Base-by-base conservation (phyloP, 2,888 invertebrate genomes). In the Eustalomyia histrio region DNA sequence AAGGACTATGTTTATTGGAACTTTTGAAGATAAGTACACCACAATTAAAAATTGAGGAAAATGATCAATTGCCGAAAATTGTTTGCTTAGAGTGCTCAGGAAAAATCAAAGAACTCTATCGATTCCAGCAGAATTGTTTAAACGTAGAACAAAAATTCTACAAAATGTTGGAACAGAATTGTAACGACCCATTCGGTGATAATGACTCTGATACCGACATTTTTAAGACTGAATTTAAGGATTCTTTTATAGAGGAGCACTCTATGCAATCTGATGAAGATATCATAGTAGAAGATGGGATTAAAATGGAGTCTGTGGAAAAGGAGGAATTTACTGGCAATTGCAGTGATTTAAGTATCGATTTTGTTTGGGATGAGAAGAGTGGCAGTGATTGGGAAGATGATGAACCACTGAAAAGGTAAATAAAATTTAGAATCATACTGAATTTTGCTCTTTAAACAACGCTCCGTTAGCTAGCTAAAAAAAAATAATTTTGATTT, bases 301-400 rank as follows among this genome's bases (percentile, higher is more conserved):
- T 69, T 53, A 47, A 47, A 47, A 47, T 47, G 14, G 43, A 47
- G 43, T n/a, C 43, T 1, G 39, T 14, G 43, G n/a, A 12, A 63
- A 67, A 65, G 9, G 81, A 81, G 10, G 81, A 81, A 8, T 78
- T 81, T 7, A 74, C 75, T n/a, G 78, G 78, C 75, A 81, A 78
- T 16, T 81, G 74, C 18, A 81, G 81, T 58, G 81, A 81, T 78
- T 69, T 65, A n/a, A 78, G 76, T 33, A 47, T 47, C 5, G 75
- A 76, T 21, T 75, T 80, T 58, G 76, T 64, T 58, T 75, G 63
- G 67, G 80, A 73, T 43, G 67, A 64, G 43, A 53, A 67, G 9
- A 72, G 71, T 50, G 82, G 69, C 9, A 64, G 43, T 6, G 69
- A 80, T 43, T 72, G 39, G 39, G 61, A 73, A 29, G 18, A 43